Conservation (phyloP, 2,888 invertebrate genomes). For the Micropterix aruncella region DNA sequence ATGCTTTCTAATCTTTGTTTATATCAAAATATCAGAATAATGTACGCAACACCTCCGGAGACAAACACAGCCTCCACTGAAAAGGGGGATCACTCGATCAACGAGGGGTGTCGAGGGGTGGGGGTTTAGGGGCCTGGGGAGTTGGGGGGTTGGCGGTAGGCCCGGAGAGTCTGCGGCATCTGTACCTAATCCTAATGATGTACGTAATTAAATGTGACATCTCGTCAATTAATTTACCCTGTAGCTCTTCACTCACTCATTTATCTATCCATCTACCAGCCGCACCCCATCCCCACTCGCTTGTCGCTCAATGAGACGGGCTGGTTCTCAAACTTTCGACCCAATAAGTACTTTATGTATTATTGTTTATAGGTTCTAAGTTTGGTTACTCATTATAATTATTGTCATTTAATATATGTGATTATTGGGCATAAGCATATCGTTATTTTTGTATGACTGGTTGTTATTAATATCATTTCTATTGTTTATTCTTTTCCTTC, state of each 20-base stretch:
- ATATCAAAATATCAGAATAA: too few relatives aligned
- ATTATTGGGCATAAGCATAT: too few relatives aligned
- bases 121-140: neutral
- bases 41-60: neutral
- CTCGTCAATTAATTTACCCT: conserved; percentile 13
- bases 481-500: too few relatives aligned
- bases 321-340: neutral
- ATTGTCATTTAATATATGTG: too few relatives aligned
- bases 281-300: neutral
- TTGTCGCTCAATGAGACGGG: neutral
- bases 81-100: neutral
- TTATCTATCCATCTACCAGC: neutral
- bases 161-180: conserved; percentile 5
- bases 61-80: neutral
- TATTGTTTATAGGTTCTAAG: too few relatives aligned
- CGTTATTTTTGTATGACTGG: too few relatives aligned
- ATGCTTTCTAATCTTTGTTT: too few relatives aligned
- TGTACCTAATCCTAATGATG: conserved; percentile 13
- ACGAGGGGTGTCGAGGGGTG: neutral
- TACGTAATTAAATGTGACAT: conserved; percentile 13
- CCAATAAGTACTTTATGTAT: too few relatives aligned
- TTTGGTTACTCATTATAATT: too few relatives aligned
- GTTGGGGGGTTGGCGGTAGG: neutral
- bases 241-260: neutral
- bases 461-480: too few relatives aligned